phyloP scores from a whole-genome alignment of 2,113 vertebrate genomes.

The Podarcis cretensis region DNA sequence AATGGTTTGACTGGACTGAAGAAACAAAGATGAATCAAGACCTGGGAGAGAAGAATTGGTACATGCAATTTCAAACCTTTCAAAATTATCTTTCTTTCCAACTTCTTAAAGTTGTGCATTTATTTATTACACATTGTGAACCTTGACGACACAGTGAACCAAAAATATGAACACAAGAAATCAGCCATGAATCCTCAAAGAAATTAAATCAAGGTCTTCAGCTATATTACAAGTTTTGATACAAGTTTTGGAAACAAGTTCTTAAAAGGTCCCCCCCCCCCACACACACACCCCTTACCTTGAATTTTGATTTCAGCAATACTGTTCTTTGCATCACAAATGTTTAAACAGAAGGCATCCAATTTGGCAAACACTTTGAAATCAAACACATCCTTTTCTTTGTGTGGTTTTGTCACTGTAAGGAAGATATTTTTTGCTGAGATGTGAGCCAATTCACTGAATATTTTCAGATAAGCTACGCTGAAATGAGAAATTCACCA shows the following conservation, averaged over 20 bases:
- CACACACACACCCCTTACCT: conserved; percentile 74
- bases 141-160: too few species aligned
- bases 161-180: not conserved
- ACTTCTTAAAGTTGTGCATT: not conserved
- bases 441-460: not conserved
- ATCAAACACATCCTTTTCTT: conserved; percentile 80
- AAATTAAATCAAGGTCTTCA: not conserved
- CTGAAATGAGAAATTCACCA: not conserved
- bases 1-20: conserved; percentile 83
- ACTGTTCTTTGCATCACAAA: conserved; percentile 85
- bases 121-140: not conserved
- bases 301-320: conserved; percentile 94
- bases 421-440: conserved; percentile 38
- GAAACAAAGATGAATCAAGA: conserved; percentile 85
- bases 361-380: conserved; percentile 91
- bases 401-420: conserved; percentile 75
- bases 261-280: too few species aligned
- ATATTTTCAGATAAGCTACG: not conserved
- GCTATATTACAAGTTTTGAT: not conserved
- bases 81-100: not conserved
- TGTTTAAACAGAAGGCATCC: conserved; percentile 86
- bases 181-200: not conserved
- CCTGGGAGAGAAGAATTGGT: conserved; percentile 74
- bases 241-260: not conserved
- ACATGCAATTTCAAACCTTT: not conserved